These are phyloP conservation scores for Ennomos fuscantarius DNA, from an alignment of 2,888 invertebrate species.

Conservation along the genomic window DNA sequence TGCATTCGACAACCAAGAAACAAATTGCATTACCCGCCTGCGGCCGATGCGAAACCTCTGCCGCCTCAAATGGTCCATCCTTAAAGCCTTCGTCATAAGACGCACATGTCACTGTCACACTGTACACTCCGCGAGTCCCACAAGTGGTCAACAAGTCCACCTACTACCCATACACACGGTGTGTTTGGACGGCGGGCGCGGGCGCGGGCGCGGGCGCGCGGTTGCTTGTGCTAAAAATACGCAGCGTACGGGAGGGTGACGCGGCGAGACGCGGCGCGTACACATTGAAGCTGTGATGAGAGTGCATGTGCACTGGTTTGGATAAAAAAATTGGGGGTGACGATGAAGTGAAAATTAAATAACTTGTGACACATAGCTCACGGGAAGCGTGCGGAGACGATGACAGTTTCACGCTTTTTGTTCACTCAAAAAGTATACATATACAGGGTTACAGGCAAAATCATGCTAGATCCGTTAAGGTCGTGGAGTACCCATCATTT, in stretches of 20 bases:
- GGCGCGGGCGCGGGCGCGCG: conserved; percentile 60
- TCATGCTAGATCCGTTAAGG: too few species aligned
- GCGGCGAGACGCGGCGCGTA: conserved; percentile 33
- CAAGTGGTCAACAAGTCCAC: conserved; percentile 29
- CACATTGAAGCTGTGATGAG: conserved; percentile 40
- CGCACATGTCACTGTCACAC: conserved; percentile 60
- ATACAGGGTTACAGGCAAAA: too few species aligned
- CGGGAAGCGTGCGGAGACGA: too few species aligned
- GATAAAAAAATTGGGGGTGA: not conserved
- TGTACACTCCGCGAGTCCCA: conserved; percentile 39
- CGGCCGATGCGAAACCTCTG: conserved; percentile 64
- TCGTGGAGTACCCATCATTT: too few species aligned
- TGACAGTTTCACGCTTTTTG: too few species aligned
- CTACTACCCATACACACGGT: conserved; percentile 5
- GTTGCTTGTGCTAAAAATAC: conserved; percentile 77
- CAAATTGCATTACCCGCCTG: conserved; percentile 54
- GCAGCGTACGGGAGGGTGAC: conserved; percentile 47
- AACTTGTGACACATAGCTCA: too few species aligned
- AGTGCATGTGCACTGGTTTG: conserved; percentile 20
- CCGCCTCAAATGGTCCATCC: conserved; percentile 72
- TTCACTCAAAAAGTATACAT: too few species aligned
- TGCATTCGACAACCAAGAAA: conserved; percentile 5
- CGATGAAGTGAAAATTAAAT: too few species aligned
- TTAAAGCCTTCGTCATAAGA: conserved; percentile 76
- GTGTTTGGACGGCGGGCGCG: conserved; percentile 33